Conservation (phyloP, 1,140 invertebrate species). For the Subanguina moxae region DNA sequence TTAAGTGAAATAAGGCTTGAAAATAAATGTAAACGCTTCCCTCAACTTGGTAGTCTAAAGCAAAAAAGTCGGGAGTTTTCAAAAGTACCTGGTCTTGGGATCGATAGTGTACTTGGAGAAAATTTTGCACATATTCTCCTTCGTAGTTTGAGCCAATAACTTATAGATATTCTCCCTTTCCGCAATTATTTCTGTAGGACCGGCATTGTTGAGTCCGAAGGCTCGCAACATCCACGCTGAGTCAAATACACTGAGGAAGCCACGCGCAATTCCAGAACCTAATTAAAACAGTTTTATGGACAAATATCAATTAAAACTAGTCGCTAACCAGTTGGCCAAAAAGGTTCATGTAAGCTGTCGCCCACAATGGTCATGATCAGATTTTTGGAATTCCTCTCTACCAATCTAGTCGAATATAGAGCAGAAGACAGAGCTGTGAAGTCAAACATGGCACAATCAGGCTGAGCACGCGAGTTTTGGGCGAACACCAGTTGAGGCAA, state of each 20-base stretch:
- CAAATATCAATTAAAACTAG: neutral
- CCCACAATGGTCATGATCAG: constrained; percentile 85
- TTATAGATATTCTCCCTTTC: constrained; percentile 83
- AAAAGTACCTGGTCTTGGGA: neutral
- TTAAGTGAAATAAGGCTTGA: too few species aligned
- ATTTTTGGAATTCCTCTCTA: constrained; percentile 73
- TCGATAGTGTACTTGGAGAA: neutral
- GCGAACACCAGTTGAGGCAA: constrained; percentile 87
- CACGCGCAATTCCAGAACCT: constrained; percentile 87
- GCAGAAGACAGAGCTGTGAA: constrained; percentile 98
- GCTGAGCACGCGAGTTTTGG: constrained; percentile 92
- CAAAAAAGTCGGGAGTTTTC: too few species aligned
- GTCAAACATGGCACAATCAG: constrained; percentile 98
- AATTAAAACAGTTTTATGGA: neutral
- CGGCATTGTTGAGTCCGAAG: constrained; percentile 69
- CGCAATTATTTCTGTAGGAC: constrained; percentile 67
- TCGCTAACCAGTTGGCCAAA: constrained; percentile 81
- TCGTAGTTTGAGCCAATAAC: constrained; percentile 84
- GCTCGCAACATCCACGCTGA: constrained; percentile 86
- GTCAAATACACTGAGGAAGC: constrained; percentile 90
- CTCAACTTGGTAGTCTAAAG: too few species aligned
- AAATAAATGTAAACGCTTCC: too few species aligned
- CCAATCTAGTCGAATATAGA: constrained; percentile 80
- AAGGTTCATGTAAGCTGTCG: constrained; percentile 89
- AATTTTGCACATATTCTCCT: constrained; percentile 80